Evolutionary conservation across 2,888 invertebrate species (phyloP), one percentile per base, ranked within the genome.

Genomic region (Drosophila leonis): DNA sequence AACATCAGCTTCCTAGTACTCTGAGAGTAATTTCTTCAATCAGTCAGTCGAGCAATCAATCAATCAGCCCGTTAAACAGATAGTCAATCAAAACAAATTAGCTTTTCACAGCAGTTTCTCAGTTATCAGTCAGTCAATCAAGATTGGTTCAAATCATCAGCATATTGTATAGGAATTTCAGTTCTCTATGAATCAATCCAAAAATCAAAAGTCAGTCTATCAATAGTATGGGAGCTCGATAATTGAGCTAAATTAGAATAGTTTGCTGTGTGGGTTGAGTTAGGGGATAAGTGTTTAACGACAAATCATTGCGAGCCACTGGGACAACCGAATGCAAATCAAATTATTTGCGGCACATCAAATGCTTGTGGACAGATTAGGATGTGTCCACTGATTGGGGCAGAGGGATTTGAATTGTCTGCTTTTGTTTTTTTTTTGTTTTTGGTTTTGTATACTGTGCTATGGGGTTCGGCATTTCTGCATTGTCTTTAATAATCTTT

Each of bases 281-380:
- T n/a, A 10, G 15, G 18, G 27, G 37, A 20, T 27, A 27, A 48
- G 35, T 48, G 48, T 29, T 59, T 48, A 39, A 48, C 37, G 59
- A n/a, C 44, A 44, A 57, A 35, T 57, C 57, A 57, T 35, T 57
- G 57, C 35, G 12, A 48, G 9, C 44, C 44, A 44, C 29, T 74
- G 46, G 46, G 66, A 46, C 67, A 57, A 51, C 77, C 83, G 48
- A 49, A 49, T 83, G 77, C 78, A 83, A 88, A 83, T 83, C 83
- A 72, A 88, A 88, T 88, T 83, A 83, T 85, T 74, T 80, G 71
- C 46, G 81, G 65, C 74, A 80, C 78, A 88, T 82, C 68, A 82
- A 82, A 80, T 66, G 69, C 86, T 88, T 77, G 72, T 74, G 74
- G 63, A 65, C 31, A 59, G 74, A 80, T 80, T 71, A 86, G 51